These are phyloP conservation scores for Bubo scandiacus DNA, from an alignment of 2,113 vertebrate genomes.

Conservation along the genomic window DNA sequence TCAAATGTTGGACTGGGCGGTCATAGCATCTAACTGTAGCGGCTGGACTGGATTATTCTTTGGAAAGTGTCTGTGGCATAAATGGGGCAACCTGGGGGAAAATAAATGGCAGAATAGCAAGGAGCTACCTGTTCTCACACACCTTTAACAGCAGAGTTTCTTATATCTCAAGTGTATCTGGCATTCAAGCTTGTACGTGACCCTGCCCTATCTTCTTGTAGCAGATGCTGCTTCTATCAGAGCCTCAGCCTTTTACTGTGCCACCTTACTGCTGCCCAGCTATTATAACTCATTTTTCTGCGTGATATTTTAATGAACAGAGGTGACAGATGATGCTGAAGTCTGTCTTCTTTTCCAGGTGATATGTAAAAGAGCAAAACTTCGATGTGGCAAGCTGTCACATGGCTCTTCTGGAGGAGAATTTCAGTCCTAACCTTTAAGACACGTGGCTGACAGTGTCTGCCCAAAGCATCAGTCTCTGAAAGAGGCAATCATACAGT, in stretches of 20 bases:
- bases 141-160: not conserved
- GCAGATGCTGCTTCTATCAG: not conserved
- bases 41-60: not conserved
- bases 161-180: not conserved
- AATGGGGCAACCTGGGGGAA: not conserved
- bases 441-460: not conserved
- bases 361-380: not conserved
- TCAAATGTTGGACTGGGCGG: not conserved
- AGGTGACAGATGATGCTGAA: not conserved
- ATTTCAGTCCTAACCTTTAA: not conserved
- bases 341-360: not conserved
- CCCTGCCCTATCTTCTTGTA: not conserved
- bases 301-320: not conserved
- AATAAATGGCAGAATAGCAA: not conserved
- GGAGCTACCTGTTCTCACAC: not conserved
- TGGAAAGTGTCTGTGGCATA: not conserved
- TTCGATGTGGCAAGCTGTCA: not conserved
- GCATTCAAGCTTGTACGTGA: not conserved
- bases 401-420: not conserved
- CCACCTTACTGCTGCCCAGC: not conserved
- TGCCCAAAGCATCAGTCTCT: not conserved
- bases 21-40: not conserved
- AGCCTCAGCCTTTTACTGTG: not conserved
- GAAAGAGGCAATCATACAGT: not conserved
- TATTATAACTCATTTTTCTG: not conserved